A percentile compares a stretch with the other conserved stretches of the same genome.
Conservation (phyloP, 2,797 vertebrate genomes). For the Nannoperca australis region DNA sequence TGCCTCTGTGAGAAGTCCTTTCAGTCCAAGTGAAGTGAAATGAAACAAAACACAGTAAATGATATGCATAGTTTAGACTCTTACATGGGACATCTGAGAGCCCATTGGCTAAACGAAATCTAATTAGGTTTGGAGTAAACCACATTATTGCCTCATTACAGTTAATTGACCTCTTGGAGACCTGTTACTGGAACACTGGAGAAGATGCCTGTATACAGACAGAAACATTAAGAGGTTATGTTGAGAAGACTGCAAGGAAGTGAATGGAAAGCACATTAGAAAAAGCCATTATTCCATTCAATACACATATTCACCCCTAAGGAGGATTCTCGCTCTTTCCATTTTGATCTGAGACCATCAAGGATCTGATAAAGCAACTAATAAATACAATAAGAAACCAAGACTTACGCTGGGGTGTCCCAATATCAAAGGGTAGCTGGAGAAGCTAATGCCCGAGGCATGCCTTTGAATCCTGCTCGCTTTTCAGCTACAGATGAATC, state of each 20-base stretch:
- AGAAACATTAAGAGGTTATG: slow-evolving; percentile 78
- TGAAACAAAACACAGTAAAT: slow-evolving; percentile 73
- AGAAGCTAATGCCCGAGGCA: slow-evolving; percentile 71
- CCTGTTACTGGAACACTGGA: slow-evolving; percentile 85
- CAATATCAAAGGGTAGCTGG: slow-evolving; percentile 68
- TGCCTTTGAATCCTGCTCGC: slow-evolving; percentile 67
- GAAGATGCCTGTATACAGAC: slow-evolving; percentile 81
- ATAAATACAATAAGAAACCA: slow-evolving; percentile 61
- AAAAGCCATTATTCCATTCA: slow-evolving; percentile 55
- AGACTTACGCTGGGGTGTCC: slow-evolving; percentile 59
- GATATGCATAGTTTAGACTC: slow-evolving; percentile 79
- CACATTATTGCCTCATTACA: slow-evolving; percentile 85
- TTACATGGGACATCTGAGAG: slow-evolving; percentile 78
- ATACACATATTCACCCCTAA: slow-evolving; percentile 42
- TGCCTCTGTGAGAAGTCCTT: slow-evolving; percentile 48
- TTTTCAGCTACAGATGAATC: slow-evolving; percentile 73
- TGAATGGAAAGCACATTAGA: slow-evolving; percentile 70
- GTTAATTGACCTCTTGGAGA: slow-evolving; percentile 87
- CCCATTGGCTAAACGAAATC: slow-evolving; percentile 80
- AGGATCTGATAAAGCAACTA: slow-evolving; percentile 56
- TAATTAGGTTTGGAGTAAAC: slow-evolving; percentile 83
- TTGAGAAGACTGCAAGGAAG: slow-evolving; percentile 65
- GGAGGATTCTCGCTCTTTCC: slow-evolving; percentile 39
- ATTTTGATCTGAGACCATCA: slow-evolving; percentile 51
- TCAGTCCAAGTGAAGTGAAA: slow-evolving; percentile 59